Evolutionary conservation across 2,888 invertebrate genomes (phyloP).

Genomic region (Acanthosepion lycidas): DNA sequence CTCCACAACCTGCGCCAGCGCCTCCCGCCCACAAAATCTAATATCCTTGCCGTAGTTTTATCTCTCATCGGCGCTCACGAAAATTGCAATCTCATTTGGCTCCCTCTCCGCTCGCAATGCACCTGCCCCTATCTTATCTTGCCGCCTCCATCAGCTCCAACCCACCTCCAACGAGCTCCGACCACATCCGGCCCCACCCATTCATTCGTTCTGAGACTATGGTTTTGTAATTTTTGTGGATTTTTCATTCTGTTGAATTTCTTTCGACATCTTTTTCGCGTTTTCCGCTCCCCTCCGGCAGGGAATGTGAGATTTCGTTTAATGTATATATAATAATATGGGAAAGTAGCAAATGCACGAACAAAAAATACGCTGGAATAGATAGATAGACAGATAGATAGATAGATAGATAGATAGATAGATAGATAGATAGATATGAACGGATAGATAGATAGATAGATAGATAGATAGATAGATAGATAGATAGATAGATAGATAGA

Average conservation of each 20-base stretch:
- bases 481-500: not conserved
- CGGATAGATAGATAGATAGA: not conserved
- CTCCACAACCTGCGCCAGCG: too few relatives aligned
- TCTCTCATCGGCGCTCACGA: too few relatives aligned
- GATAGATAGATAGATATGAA: not conserved
- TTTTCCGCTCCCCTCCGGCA: not conserved
- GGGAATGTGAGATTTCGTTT: not conserved
- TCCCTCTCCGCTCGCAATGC: not conserved
- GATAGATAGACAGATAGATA: too few relatives aligned
- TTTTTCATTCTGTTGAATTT: not conserved
- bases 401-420: not conserved
- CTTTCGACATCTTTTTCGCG: conserved; percentile 16
- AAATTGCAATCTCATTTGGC: too few relatives aligned
- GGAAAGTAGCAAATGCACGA: not conserved
- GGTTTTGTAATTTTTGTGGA: not conserved
- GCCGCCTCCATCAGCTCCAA: not conserved
- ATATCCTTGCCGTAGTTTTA: too few relatives aligned
- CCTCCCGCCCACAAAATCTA: too few relatives aligned
- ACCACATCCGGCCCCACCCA: not conserved
- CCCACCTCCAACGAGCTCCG: too few relatives aligned
- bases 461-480: too few relatives aligned
- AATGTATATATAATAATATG: not conserved
- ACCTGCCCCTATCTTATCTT: not conserved
- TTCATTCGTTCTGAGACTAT: not conserved
- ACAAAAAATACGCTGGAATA: not conserved